Conservation (phyloP, 2,888 invertebrate species). For the Pseudoips prasinana region DNA sequence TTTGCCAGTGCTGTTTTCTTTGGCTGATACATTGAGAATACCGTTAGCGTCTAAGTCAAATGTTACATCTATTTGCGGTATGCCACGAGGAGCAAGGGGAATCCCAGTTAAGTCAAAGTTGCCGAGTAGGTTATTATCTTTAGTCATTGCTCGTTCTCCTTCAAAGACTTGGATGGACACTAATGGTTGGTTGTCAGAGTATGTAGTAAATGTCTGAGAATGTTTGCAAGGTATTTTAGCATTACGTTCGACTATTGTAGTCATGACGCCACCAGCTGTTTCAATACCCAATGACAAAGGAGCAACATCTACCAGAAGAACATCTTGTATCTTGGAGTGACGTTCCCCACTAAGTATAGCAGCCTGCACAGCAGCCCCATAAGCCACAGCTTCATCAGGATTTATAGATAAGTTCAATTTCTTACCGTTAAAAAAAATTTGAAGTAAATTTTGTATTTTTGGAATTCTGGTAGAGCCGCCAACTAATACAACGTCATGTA, state of each 20-base stretch:
- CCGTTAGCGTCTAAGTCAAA: no score
- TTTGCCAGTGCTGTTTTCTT: conserved; percentile 84
- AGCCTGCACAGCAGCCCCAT: conserved; percentile 88
- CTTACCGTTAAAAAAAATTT: conserved; percentile 88
- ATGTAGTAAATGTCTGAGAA: conserved; percentile 89
- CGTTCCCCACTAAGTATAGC: conserved; percentile 87
- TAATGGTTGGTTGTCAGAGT: conserved; percentile 89
- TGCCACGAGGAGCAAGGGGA: conserved; percentile 85
- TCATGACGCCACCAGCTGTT: conserved; percentile 90
- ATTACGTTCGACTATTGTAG: conserved; percentile 87
- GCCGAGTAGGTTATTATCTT: conserved; percentile 87
- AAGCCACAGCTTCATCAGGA: conserved; percentile 91
- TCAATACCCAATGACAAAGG: conserved; percentile 88
- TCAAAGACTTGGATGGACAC: conserved; percentile 88
- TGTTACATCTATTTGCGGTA: conserved; percentile 85
- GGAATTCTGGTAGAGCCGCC: conserved; percentile 92
- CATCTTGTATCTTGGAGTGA: conserved; percentile 87
- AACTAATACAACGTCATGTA: conserved; percentile 90
- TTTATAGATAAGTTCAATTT: conserved; percentile 88
- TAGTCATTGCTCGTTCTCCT: conserved; percentile 90
- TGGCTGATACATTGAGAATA: conserved; percentile 91
- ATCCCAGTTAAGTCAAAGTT: conserved; percentile 85
- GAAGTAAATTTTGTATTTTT: conserved; percentile 87
- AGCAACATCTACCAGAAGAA: conserved; percentile 80
- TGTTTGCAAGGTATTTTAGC: no score